Base-by-base conservation (phyloP, 30 jellyfish, hydroid and myxozoan genomes). In the Sanderia malayensis region DNA sequence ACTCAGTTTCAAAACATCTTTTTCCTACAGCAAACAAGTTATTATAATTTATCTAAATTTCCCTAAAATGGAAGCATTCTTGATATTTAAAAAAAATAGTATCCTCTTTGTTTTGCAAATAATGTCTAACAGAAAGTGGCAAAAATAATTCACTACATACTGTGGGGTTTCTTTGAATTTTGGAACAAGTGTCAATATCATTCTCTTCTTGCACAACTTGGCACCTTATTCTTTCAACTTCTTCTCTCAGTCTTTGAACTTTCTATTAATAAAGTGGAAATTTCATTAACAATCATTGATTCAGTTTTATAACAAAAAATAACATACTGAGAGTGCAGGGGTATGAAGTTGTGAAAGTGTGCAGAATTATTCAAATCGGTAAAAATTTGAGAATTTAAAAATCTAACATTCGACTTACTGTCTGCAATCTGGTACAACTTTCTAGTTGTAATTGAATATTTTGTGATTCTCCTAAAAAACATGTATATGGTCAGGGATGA, bases 151-250 rank as follows among this genome's bases (percentile, higher is more conserved):
- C n/a, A n/a, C 0, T 0, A 61, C 87, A 44, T 49, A 76, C 89
- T n/a, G 89, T 78, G 26, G 89, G 89, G 24, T 78, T 78, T 68
- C 53, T 78, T 22, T 78, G 89, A 10, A 78, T 82, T 66, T 78
- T 78, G 24, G 81, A 65, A 47, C 69, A 62, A 15, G 82, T 64
- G 30, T 78, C 29, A 62, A 78, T 22, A 22, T 78, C 89, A 18
- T 78, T 68, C 55, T 78, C 89, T 53, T 78, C 82, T 18, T 61
- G 81, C 23, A 27, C 25, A 17, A 78, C 71, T 37, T 78, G 72
- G 25, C 1, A 31, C 32, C 70, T 67, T 21, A 78, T 34, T 33
- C 82, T 53, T 1, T 58, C 41, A 20, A 70, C 73, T n/a, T 78
- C 89, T 1, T 52, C 58, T 13, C 69, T 74, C 30, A 78, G 66